phyloP scores from a whole-genome alignment of 2,888 invertebrate genomes.

The Machimus rusticus region DNA sequence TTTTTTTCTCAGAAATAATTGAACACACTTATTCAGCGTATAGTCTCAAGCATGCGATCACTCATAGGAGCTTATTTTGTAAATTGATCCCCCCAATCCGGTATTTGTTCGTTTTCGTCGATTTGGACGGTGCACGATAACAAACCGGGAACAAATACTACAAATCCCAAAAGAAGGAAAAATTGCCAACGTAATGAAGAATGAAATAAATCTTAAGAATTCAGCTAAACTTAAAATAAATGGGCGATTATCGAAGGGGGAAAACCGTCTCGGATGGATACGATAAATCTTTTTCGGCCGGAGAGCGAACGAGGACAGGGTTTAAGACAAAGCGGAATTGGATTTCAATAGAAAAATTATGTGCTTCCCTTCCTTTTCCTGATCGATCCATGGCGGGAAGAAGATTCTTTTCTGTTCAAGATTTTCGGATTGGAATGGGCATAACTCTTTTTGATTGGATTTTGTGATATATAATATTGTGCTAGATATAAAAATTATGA shows the following conservation, averaged over 20 bases:
- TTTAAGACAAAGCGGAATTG: neutral
- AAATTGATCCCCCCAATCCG: neutral
- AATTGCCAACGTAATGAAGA: conserved; percentile 7
- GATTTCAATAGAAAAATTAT: conserved; percentile 10
- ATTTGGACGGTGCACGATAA: conserved; percentile 1
- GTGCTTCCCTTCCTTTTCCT: neutral
- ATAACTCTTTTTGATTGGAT: neutral
- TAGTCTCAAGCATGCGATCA: neutral
- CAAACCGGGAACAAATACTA: neutral
- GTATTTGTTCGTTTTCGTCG: neutral
- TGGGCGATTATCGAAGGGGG: conserved; percentile 23
- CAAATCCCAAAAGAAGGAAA: neutral
- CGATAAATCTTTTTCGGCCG: conserved; percentile 11
- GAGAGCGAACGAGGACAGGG: neutral
- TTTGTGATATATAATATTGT: too few species aligned
- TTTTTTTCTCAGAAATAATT: neutral
- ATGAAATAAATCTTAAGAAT: conserved; percentile 21
- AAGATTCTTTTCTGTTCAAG: neutral
- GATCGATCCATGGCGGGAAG: neutral
- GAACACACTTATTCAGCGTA: neutral
- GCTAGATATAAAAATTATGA: neutral
- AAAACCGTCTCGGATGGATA: conserved; percentile 9
- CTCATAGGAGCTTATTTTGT: neutral
- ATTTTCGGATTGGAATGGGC: neutral
- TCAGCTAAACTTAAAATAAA: conserved; percentile 28